Evolutionary conservation across 2,113 vertebrate genomes (phyloP).

Genomic region (Clarias magur): DNA sequence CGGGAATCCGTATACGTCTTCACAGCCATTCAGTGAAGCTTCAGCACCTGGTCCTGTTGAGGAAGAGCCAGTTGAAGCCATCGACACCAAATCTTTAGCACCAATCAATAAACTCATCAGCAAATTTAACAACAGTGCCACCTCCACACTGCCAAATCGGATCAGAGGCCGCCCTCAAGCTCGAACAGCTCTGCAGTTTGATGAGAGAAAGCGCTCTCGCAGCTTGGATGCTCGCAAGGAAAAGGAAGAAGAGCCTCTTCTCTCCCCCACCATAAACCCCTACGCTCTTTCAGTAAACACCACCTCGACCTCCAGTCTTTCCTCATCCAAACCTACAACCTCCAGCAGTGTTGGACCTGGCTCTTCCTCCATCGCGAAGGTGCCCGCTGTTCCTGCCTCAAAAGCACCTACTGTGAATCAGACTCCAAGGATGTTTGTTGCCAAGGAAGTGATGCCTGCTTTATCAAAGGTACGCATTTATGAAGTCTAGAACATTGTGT

Average conservation of each 20-base stretch:
- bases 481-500: neutral
- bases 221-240: slow-evolving; percentile 77
- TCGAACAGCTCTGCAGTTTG: slow-evolving; percentile 63
- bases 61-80: slow-evolving; percentile 45
- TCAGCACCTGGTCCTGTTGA: neutral
- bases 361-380: slow-evolving; percentile 60
- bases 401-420: slow-evolving; percentile 55
- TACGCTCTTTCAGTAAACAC: slow-evolving; percentile 48
- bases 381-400: slow-evolving; percentile 51
- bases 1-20: neutral
- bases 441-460: slow-evolving; percentile 62
- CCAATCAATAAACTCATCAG: slow-evolving; percentile 89
- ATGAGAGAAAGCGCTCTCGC: slow-evolving; percentile 78
- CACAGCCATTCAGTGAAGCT: slow-evolving; percentile 49
- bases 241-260: slow-evolving; percentile 21
- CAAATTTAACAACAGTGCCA: slow-evolving; percentile 76
- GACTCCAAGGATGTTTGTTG: slow-evolving; percentile 58
- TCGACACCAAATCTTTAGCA: slow-evolving; percentile 85
- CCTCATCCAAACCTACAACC: slow-evolving; percentile 45
- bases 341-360: slow-evolving; percentile 57
- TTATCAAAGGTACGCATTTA: slow-evolving; percentile 71
- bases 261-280: slow-evolving; percentile 63
- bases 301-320: slow-evolving; percentile 47
- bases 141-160: slow-evolving; percentile 8
- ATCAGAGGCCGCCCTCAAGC: slow-evolving; percentile 70